These are phyloP conservation scores for Acrocyrtus sp. DNA, from an alignment of 2,888 invertebrate species.

Conservation along the genomic window DNA sequence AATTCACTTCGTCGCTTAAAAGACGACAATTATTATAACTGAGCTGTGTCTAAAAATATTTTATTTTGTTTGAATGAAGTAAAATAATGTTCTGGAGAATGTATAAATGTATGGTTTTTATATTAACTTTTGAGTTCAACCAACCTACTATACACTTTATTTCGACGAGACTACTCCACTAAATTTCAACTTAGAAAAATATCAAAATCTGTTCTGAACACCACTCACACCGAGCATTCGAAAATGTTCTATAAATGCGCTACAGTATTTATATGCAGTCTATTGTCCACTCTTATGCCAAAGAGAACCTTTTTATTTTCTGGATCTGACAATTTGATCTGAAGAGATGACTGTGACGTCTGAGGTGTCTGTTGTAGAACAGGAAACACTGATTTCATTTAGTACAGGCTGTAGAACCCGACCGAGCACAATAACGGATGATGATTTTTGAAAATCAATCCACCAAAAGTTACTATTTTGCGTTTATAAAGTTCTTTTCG, in stretches of 20 bases:
- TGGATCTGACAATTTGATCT: too few species aligned
- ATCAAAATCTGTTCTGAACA: conserved; percentile 47
- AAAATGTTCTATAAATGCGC: background rate
- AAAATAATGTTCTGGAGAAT: conserved; percentile 2
- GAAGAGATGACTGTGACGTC: too few species aligned
- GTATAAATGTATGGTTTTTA: background rate
- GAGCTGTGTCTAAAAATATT: conserved; percentile 21
- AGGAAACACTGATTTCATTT: background rate
- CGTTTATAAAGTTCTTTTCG: too few species aligned
- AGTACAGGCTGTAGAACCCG: background rate
- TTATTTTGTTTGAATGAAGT: background rate
- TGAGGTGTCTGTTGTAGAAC: too few species aligned
- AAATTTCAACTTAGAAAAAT: conserved; percentile 51
- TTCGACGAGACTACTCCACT: conserved; percentile 33
- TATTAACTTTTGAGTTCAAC: conserved; percentile 6
- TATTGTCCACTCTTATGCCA: too few species aligned
- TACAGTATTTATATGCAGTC: too few species aligned
- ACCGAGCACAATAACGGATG: too few species aligned
- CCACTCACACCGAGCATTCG: conserved; percentile 31
- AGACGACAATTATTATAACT: conserved; percentile 32
- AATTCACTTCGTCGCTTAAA: conserved; percentile 33
- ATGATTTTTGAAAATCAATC: too few species aligned
- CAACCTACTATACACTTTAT: background rate
- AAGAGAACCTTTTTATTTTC: too few species aligned
- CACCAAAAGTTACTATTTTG: too few species aligned